These are phyloP conservation scores for Champsocephalus gunnari DNA, from an alignment of 2,797 vertebrate species.

Conservation along the genomic window DNA sequence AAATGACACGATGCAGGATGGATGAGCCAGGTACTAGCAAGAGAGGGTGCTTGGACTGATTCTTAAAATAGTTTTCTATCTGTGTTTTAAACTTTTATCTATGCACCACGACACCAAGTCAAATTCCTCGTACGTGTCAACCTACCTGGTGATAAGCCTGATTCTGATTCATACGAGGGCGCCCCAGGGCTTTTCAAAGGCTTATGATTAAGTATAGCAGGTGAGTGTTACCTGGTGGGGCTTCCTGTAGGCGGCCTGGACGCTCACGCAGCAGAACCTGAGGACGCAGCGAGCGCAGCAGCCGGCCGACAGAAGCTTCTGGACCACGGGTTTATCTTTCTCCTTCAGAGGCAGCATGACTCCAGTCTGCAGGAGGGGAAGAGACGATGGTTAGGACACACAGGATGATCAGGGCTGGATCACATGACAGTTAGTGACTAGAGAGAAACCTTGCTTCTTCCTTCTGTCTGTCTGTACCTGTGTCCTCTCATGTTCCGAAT, in stretches of 20 bases:
- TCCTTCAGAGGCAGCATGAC: slow-evolving; percentile 89
- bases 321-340: slow-evolving; percentile 87
- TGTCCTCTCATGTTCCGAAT: no score
- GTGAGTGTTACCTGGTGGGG: slow-evolving; percentile 82
- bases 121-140: no score
- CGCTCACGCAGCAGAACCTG: slow-evolving; percentile 90
- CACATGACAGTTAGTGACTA: no score
- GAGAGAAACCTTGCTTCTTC: no score
- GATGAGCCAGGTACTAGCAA: background rate
- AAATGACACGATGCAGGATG: background rate
- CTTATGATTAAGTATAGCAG: accelerated
- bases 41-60: background rate
- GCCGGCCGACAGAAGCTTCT: slow-evolving; percentile 86
- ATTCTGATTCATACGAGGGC: no score
- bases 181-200: background rate
- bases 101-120: no score
- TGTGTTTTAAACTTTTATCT: no score
- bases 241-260: slow-evolving; percentile 86
- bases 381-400: background rate
- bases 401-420: background rate
- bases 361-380: slow-evolving; percentile 20
- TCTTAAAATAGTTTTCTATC: no score
- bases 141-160: no score
- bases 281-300: slow-evolving; percentile 94
- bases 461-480: no score